Evolutionary conservation across 2,888 invertebrate species (phyloP).

Genomic region (Mycalesis mineus): DNA sequence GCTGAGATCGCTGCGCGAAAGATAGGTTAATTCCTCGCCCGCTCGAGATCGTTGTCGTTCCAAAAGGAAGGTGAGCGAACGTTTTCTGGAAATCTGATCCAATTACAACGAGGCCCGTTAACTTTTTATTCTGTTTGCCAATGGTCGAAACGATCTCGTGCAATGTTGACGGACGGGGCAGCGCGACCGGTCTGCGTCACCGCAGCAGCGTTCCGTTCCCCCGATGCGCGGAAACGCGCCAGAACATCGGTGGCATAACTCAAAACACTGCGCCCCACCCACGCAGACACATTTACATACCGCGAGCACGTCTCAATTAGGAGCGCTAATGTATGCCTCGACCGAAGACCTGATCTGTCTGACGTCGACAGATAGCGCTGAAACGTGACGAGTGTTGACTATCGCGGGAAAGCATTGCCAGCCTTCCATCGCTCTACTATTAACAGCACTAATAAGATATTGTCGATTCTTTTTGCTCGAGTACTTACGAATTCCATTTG

Average conservation of each 20-base stretch:
- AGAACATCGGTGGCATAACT: conserved; percentile 57
- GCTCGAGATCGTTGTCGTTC: conserved; percentile 74
- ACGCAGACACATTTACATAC: conserved; percentile 76
- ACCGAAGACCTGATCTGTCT: conserved; percentile 68
- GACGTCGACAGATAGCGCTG: conserved; percentile 69
- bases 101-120: conserved; percentile 75
- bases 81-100: conserved; percentile 79
- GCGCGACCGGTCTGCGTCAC: conserved; percentile 44
- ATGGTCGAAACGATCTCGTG: conserved; percentile 56
- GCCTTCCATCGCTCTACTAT: conserved; percentile 61
- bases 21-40: conserved; percentile 78
- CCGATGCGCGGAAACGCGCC: conserved; percentile 39
- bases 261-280: conserved; percentile 64
- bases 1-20: conserved; percentile 75
- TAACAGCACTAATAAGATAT: conserved; percentile 72
- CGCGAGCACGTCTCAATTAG: conserved; percentile 77
- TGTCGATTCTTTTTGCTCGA: conserved; percentile 44
- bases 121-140: conserved; percentile 74
- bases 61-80: conserved; percentile 75
- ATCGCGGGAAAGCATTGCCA: conserved; percentile 61
- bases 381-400: conserved; percentile 76
- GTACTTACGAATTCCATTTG: conserved; percentile 42
- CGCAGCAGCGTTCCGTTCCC: conserved; percentile 45
- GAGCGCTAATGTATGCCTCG: conserved; percentile 79
- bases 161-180: conserved; percentile 65